phyloP scores from a whole-genome alignment of 2,797 vertebrate species.

The Botia kubotai region DNA sequence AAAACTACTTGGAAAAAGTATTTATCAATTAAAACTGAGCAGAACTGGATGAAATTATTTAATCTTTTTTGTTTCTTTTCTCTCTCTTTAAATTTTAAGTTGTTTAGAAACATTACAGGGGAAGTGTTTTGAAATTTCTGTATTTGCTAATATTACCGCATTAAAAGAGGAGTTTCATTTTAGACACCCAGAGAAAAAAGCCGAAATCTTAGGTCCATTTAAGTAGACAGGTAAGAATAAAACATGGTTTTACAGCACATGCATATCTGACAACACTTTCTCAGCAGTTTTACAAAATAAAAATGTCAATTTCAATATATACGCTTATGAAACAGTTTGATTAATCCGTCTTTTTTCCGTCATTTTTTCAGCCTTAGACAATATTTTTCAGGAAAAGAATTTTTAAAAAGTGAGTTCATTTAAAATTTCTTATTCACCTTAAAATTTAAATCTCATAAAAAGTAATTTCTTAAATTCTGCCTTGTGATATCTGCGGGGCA shows the following conservation, averaged over 20 bases:
- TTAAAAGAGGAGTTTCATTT: not conserved
- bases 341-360: too few species aligned
- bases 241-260: not conserved
- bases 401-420: too few species aligned
- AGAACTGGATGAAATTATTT: not conserved
- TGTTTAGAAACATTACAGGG: not conserved
- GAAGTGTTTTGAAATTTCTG: constrained; percentile 44
- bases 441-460: too few species aligned
- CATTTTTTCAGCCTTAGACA: too few species aligned
- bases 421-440: too few species aligned
- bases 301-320: too few species aligned
- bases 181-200: not conserved
- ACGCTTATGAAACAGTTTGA: too few species aligned
- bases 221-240: not conserved
- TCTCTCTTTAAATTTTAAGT: not conserved
- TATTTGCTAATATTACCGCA: constrained; percentile 25
- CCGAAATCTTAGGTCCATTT: not conserved
- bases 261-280: not conserved
- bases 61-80: not conserved
- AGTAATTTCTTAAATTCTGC: too few species aligned
- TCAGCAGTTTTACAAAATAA: too few species aligned
- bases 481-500: not conserved
- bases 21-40: not conserved
- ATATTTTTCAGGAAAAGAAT: too few species aligned
- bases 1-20: not conserved